These are phyloP conservation scores for Oreochromis aureus DNA, from an alignment of 2,113 vertebrate species.

Conservation along the genomic window DNA sequence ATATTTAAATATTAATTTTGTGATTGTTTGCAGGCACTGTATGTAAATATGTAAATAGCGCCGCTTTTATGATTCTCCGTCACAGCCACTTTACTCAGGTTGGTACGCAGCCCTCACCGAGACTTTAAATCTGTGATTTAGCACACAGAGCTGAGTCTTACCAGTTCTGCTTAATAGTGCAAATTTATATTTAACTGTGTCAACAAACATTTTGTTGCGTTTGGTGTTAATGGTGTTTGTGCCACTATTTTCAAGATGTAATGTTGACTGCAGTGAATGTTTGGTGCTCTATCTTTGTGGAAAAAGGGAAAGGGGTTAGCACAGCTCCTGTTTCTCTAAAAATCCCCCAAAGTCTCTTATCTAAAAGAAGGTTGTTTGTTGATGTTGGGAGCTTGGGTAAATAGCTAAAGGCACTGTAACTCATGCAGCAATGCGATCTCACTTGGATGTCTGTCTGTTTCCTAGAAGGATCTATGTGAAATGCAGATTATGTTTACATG, in stretches of 20 bases:
- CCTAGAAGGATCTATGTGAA: constrained; percentile 51
- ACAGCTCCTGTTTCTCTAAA: constrained; percentile 1
- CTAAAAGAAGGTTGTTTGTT: constrained; percentile 60
- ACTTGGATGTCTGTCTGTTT: constrained; percentile 42
- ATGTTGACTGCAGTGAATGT: background rate
- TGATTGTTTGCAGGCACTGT: background rate
- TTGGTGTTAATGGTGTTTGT: background rate
- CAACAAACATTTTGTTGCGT: background rate
- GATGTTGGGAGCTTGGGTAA: constrained; percentile 50
- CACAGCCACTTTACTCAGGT: background rate
- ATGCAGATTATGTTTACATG: constrained; percentile 67
- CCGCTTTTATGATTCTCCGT: background rate
- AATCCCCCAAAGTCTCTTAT: constrained; percentile 36
- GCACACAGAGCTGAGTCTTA: background rate
- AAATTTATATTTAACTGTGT: background rate
- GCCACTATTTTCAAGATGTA: background rate
- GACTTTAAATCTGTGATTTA: background rate
- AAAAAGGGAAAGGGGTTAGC: background rate
- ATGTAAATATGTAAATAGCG: background rate
- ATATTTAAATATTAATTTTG: background rate
- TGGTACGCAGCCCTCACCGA: background rate
- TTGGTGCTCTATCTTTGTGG: background rate
- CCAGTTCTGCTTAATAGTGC: background rate
- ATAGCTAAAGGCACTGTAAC: constrained; percentile 54
- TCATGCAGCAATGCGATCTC: constrained; percentile 48